phyloP scores from a whole-genome alignment of 2,113 vertebrate species.

The Hippolais icterina region DNA sequence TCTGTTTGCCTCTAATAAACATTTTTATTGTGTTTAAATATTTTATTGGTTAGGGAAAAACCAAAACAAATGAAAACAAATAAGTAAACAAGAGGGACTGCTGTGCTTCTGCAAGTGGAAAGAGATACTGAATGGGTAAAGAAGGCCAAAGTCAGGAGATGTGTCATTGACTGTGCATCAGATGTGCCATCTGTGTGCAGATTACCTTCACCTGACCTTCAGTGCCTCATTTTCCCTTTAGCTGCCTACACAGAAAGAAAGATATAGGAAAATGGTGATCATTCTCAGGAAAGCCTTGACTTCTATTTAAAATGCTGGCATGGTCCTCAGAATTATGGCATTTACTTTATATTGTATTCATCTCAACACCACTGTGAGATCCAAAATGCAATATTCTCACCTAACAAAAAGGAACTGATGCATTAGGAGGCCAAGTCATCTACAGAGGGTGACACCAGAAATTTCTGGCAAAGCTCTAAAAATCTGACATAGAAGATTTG shows the following conservation, averaged over 20 bases:
- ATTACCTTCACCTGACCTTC: neutral
- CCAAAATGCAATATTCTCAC: neutral
- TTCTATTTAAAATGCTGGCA: neutral
- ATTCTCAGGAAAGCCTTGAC: neutral
- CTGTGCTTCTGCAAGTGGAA: neutral
- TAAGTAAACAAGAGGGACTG: neutral
- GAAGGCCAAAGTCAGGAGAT: neutral
- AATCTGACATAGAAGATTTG: neutral
- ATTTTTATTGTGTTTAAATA: constrained; percentile 48
- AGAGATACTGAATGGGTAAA: neutral
- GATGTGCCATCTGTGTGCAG: neutral
- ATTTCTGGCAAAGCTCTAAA: neutral
- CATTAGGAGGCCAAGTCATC: neutral
- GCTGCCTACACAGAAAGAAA: neutral
- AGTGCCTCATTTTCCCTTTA: neutral
- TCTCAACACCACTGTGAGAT: neutral
- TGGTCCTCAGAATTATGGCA: neutral
- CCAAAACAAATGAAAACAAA: neutral
- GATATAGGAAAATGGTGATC: neutral
- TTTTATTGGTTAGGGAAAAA: constrained; percentile 34
- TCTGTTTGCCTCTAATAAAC: constrained; percentile 34
- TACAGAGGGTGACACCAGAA: neutral
- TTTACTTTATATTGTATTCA: neutral
- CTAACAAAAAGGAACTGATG: neutral
- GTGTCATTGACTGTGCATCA: neutral